Conservation (phyloP, 2,113 vertebrate species). For the Oreochromis spilurus region DNA sequence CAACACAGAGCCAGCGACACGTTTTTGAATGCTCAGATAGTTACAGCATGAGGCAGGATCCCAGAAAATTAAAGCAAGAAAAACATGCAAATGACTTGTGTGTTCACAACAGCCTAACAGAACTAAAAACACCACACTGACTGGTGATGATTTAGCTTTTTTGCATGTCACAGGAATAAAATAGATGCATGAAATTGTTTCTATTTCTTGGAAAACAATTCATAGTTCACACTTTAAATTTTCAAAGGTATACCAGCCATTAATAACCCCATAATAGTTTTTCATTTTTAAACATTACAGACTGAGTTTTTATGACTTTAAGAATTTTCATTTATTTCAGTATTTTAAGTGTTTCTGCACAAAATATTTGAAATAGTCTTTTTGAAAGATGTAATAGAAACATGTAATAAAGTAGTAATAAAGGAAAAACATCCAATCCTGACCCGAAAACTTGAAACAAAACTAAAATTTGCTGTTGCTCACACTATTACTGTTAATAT, state of each 20-base stretch:
- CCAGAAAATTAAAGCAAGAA: neutral
- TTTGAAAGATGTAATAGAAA: neutral
- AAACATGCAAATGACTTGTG: neutral
- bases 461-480: neutral
- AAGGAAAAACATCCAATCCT: neutral
- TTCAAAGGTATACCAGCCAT: neutral
- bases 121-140: neutral
- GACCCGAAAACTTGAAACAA: neutral
- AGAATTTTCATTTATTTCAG: neutral
- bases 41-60: neutral
- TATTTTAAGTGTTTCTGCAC: neutral
- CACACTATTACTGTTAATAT: neutral
- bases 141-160: neutral
- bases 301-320: neutral
- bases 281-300: neutral
- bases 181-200: neutral
- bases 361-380: neutral
- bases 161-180: neutral
- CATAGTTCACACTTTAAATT: neutral
- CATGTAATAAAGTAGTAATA: neutral
- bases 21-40: slow-evolving; percentile 23
- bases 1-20: slow-evolving; percentile 3
- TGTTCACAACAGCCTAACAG: neutral
- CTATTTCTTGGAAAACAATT: neutral
- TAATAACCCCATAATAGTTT: neutral